These are phyloP conservation scores for Prionailurus viverrinus DNA, from an alignment of 2,113 vertebrate genomes.

Conservation along the genomic window DNA sequence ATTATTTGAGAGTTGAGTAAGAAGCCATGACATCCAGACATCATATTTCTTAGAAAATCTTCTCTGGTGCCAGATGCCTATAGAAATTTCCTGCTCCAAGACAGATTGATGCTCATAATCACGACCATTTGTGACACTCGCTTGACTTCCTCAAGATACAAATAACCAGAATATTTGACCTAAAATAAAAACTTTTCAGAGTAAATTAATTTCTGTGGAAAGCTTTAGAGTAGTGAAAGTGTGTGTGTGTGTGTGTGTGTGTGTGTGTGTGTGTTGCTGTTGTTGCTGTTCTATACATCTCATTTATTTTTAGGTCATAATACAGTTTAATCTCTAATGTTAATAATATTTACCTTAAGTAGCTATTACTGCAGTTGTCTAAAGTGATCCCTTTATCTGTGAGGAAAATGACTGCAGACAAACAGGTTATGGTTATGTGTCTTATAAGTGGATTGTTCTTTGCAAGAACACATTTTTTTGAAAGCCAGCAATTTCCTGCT, in stretches of 20 bases:
- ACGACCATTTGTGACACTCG: neutral
- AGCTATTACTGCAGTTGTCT: neutral
- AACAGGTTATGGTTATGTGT: neutral
- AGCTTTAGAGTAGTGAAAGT: neutral
- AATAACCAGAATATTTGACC: constrained; percentile 9
- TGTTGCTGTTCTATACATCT: neutral
- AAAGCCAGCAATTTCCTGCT: constrained; percentile 20
- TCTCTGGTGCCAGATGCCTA: constrained; percentile 40
- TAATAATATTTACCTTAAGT: constrained; percentile 41
- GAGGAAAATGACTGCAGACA: neutral
- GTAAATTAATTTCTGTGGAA: constrained; percentile 27
- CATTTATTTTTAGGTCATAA: neutral
- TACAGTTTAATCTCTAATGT: neutral
- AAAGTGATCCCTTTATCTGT: neutral
- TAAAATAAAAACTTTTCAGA: constrained; percentile 17
- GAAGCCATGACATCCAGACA: constrained; percentile 61
- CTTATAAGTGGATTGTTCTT: constrained; percentile 40
- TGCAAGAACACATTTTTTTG: constrained; percentile 16
- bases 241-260: neutral
- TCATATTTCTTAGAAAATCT: constrained; percentile 50
- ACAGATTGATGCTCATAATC: constrained; percentile 33
- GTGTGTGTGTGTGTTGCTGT: neutral
- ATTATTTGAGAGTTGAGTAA: constrained; percentile 47
- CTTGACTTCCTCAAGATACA: constrained; percentile 21
- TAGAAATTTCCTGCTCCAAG: constrained; percentile 52